These are phyloP conservation scores for Acanthiza pusilla DNA, from an alignment of 2,797 vertebrate genomes.

Conservation along the genomic window DNA sequence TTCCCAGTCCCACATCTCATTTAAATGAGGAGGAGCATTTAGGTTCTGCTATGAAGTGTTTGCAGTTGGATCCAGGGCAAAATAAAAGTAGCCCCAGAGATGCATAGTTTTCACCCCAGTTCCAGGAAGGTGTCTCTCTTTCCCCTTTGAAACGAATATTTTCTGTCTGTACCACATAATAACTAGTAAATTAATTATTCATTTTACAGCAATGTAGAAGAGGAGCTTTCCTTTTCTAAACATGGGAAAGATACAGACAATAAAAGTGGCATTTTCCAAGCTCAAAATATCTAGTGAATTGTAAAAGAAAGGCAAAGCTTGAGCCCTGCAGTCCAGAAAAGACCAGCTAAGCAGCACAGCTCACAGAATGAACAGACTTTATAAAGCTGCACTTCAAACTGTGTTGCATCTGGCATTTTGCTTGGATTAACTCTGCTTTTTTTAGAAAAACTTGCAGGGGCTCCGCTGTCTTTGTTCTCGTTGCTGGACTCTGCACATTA, in stretches of 20 bases:
- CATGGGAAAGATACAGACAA: not conserved
- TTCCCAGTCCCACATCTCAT: not conserved
- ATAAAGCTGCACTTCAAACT: not conserved
- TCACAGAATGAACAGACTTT: not conserved
- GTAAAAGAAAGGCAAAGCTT: not conserved
- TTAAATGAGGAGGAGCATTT: not conserved
- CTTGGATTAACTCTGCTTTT: not conserved
- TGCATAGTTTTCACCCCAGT: not conserved
- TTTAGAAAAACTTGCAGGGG: not conserved
- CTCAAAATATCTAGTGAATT: not conserved
- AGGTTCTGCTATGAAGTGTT: not conserved
- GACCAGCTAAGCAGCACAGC: not conserved
- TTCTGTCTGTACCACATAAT: not conserved
- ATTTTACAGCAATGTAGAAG: not conserved
- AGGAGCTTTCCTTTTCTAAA: not conserved
- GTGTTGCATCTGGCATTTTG: not conserved
- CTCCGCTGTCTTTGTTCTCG: not conserved
- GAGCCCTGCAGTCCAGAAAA: not conserved
- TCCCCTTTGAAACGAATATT: not conserved
- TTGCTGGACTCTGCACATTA: not conserved
- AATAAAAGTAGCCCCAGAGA: not conserved
- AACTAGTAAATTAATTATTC: not conserved
- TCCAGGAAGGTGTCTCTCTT: not conserved
- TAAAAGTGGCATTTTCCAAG: not conserved
- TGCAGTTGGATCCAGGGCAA: not conserved